Conservation (phyloP, 2,113 vertebrate species). For the human region GRCh38 chr15:74829001-74829500, state of each 20-base stretch:
- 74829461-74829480: not conserved
- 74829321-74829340: not conserved
- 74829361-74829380: not conserved
- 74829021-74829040: slow-evolving; percentile 2
- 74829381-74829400: not conserved
- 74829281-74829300: not conserved
- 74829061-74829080: not conserved
- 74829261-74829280: not conserved
- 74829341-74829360: not conserved
- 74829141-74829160: not conserved
- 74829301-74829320: not conserved
- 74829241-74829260: not conserved
- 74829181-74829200: not conserved
- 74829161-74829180: not conserved
- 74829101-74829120: not conserved
- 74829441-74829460: not conserved
- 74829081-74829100: not conserved
- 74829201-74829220: not conserved
- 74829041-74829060: not conserved
- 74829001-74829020: not conserved
- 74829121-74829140: slow-evolving; percentile 16
- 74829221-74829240: not conserved
- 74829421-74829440: not conserved
- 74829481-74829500: not conserved
- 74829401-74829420: not conserved